Evolutionary conservation across 2,888 invertebrate species (phyloP).

Genomic region (Xanthorhoe designata): DNA sequence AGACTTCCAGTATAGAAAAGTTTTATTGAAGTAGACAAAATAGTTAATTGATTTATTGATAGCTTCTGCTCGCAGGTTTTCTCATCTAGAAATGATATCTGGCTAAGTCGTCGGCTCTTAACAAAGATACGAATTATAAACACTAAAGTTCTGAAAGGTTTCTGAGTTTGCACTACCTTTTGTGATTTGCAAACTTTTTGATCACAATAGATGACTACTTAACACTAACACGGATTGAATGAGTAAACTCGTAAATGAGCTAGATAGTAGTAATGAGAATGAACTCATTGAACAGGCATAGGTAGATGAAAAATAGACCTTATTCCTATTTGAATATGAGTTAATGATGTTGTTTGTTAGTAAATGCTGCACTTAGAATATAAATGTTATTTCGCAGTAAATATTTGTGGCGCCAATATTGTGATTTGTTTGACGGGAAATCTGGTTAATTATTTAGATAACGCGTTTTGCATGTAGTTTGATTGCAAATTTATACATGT

Average conservation of each 20-base stretch:
- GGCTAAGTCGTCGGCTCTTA: too few species aligned
- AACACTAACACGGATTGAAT: slow-evolving; percentile 38
- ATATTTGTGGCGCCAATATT: slow-evolving; percentile 33
- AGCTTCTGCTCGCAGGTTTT: too few species aligned
- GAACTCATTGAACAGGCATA: slow-evolving; percentile 40
- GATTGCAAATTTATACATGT: not conserved
- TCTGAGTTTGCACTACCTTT: slow-evolving; percentile 6
- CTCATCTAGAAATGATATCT: too few species aligned
- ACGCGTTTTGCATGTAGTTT: not conserved
- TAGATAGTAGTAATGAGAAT: too few species aligned
- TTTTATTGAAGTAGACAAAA: too few species aligned
- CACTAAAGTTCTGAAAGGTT: not conserved
- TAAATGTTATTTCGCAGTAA: slow-evolving; percentile 26
- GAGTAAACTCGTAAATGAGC: slow-evolving; percentile 50
- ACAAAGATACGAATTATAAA: too few species aligned
- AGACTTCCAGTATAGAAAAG: too few species aligned
- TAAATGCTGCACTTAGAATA: slow-evolving; percentile 26
- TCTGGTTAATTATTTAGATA: slow-evolving; percentile 25
- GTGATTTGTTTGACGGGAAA: slow-evolving; percentile 23
- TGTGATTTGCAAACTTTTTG: slow-evolving; percentile 7
- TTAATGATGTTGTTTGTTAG: not conserved
- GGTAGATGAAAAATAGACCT: slow-evolving; percentile 5
- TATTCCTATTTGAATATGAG: slow-evolving; percentile 2
- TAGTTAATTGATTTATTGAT: too few species aligned
- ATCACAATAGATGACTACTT: slow-evolving; percentile 6